phyloP scores from a whole-genome alignment of 2,113 vertebrate genomes.

The Pungitius pungitius region DNA sequence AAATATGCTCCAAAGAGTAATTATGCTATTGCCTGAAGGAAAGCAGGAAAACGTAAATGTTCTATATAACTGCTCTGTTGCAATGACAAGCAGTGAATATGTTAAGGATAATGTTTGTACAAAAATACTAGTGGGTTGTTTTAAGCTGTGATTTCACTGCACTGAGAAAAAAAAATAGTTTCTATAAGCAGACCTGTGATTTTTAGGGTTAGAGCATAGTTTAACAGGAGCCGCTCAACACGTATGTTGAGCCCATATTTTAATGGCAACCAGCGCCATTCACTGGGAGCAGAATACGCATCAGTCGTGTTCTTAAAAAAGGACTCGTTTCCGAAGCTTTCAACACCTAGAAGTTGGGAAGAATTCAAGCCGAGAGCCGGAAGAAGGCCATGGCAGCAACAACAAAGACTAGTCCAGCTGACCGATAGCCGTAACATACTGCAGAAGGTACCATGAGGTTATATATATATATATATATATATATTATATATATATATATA shows the following conservation, averaged over 20 bases:
- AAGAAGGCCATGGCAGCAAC: constrained; percentile 29
- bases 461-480: too few species aligned
- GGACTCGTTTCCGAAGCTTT: neutral
- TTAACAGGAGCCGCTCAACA: constrained; percentile 2
- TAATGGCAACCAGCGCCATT: constrained; percentile 26
- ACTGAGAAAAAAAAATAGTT: neutral
- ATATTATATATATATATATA: too few species aligned
- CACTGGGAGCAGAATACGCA: neutral
- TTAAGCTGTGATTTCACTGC: neutral
- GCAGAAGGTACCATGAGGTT: constrained; percentile 28
- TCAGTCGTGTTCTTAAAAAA: neutral
- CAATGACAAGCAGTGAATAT: neutral
- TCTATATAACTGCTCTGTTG: neutral
- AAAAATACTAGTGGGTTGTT: too few species aligned
- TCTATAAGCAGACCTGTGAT: constrained; percentile 8
- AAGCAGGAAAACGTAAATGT: neutral
- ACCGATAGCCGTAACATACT: constrained; percentile 24
- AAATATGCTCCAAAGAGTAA: neutral
- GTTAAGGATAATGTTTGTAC: neutral
- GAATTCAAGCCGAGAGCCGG: neutral
- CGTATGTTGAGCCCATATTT: constrained; percentile 6
- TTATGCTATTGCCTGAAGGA: neutral
- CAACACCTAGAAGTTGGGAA: neutral
- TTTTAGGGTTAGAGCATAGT: neutral
- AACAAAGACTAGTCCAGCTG: constrained; percentile 43